A percentile compares a stretch with the other conserved stretches of the same genome.
phyloP scores from a whole-genome alignment of 1,140 invertebrate genomes.

The Drosophila ironensis region DNA sequence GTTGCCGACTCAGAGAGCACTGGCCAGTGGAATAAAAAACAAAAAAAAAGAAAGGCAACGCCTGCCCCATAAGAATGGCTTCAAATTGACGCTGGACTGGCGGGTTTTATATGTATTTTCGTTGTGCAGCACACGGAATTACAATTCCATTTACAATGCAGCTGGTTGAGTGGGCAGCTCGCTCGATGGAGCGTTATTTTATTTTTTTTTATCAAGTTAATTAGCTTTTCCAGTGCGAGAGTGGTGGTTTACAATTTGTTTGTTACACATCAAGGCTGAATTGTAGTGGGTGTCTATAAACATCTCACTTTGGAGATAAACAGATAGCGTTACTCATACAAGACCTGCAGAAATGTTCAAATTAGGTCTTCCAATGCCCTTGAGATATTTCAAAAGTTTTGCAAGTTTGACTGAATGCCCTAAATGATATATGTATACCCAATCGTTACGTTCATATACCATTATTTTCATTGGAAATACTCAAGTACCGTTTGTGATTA shows the following conservation, averaged over 20 bases:
- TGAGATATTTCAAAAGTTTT: background rate
- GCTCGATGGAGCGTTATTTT: conserved; percentile 35
- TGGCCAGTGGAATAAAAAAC: background rate
- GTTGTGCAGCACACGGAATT: conserved; percentile 51
- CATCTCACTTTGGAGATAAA: conserved; percentile 1
- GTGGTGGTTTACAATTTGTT: conserved; percentile 24
- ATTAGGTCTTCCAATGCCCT: background rate
- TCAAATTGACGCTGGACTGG: conserved; percentile 16
- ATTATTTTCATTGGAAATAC: too few species aligned
- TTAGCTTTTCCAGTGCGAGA: conserved; percentile 32
- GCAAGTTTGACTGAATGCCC: too few species aligned
- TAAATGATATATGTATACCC: too few species aligned
- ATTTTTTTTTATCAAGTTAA: conserved; percentile 60
- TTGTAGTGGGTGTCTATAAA: conserved; percentile 3
- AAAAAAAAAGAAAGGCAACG: conserved; percentile 25
- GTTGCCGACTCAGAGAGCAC: conserved; percentile 19
- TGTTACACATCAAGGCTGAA: conserved; percentile 19
- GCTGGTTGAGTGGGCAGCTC: conserved; percentile 47
- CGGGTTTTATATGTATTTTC: conserved; percentile 19
- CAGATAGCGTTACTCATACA: background rate
- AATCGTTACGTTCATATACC: too few species aligned
- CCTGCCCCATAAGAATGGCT: conserved; percentile 39
- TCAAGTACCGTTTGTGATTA: too few species aligned
- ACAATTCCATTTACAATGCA: conserved; percentile 24
- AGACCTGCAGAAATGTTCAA: background rate